These are phyloP conservation scores for Thunnus albacares DNA, from an alignment of 2,797 vertebrate genomes.

Conservation along the genomic window DNA sequence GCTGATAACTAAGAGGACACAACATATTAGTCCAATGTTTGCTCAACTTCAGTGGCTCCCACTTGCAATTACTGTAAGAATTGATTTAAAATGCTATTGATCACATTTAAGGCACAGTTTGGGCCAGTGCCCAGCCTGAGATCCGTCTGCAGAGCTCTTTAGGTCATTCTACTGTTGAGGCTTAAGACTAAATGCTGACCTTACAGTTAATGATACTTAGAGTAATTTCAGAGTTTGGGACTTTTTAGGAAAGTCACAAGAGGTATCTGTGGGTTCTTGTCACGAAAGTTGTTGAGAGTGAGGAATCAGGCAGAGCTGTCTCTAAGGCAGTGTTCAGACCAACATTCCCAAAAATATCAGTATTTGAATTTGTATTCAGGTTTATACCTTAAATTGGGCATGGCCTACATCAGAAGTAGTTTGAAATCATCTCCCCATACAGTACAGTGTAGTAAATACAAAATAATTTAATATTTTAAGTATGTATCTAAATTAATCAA, in stretches of 20 bases:
- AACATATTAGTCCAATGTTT: slow-evolving; percentile 24
- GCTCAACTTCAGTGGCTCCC: slow-evolving; percentile 46
- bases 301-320: no score
- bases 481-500: no score
- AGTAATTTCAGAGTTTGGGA: slow-evolving; percentile 37
- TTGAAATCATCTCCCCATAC: neutral
- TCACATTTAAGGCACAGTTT: slow-evolving; percentile 53
- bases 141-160: slow-evolving; percentile 32
- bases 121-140: slow-evolving; percentile 50
- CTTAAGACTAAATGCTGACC: slow-evolving; percentile 46
- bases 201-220: slow-evolving; percentile 36
- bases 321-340: no score
- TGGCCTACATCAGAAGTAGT: neutral
- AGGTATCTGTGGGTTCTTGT: slow-evolving; percentile 15
- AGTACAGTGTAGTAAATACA: no score
- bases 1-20: slow-evolving; percentile 30
- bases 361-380: neutral
- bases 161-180: slow-evolving; percentile 46
- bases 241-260: slow-evolving; percentile 22
- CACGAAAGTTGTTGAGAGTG: neutral
- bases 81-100: slow-evolving; percentile 68
- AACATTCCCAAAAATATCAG: neutral
- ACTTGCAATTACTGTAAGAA: slow-evolving; percentile 32
- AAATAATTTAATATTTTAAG: no score
- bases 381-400: no score